These are phyloP conservation scores for Notospermus geniculatus DNA, from an alignment of 1,140 invertebrate genomes.

Conservation along the genomic window DNA sequence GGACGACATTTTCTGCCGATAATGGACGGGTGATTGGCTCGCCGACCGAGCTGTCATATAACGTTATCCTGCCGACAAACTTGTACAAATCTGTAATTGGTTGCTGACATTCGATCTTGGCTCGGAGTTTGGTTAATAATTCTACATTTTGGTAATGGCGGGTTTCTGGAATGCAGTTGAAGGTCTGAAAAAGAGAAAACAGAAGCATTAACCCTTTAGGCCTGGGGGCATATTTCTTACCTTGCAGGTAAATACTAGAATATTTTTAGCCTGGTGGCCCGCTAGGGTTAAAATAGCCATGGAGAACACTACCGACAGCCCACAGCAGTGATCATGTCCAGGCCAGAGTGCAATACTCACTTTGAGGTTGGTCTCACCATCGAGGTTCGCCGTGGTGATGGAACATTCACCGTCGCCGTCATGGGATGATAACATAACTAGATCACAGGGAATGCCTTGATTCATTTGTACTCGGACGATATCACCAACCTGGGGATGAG, in stretches of 20 bases:
- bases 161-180: slow-evolving; percentile 48
- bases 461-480: slow-evolving; percentile 69
- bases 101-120: slow-evolving; percentile 62
- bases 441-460: slow-evolving; percentile 76
- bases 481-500: slow-evolving; percentile 67
- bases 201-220: too few species aligned
- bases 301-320: too few species aligned
- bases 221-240: too few species aligned
- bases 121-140: slow-evolving; percentile 59
- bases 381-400: slow-evolving; percentile 97
- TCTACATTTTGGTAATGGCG: slow-evolving; percentile 37
- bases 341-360: slow-evolving; percentile 66
- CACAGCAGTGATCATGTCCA: too few species aligned
- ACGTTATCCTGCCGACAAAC: slow-evolving; percentile 68
- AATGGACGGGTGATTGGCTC: slow-evolving; percentile 30
- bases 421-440: slow-evolving; percentile 69
- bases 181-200: slow-evolving; percentile 42
- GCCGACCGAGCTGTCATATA: slow-evolving; percentile 22
- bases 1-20: slow-evolving; percentile 70
- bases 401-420: slow-evolving; percentile 96
- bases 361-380: slow-evolving; percentile 81
- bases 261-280: too few species aligned
- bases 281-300: too few species aligned
- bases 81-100: slow-evolving; percentile 70
- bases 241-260: too few species aligned